Evolutionary conservation across 2,797 vertebrate genomes (phyloP), one percentile per base, ranked within the genome.

Genomic region (Muraenolepis orangiensis): DNA sequence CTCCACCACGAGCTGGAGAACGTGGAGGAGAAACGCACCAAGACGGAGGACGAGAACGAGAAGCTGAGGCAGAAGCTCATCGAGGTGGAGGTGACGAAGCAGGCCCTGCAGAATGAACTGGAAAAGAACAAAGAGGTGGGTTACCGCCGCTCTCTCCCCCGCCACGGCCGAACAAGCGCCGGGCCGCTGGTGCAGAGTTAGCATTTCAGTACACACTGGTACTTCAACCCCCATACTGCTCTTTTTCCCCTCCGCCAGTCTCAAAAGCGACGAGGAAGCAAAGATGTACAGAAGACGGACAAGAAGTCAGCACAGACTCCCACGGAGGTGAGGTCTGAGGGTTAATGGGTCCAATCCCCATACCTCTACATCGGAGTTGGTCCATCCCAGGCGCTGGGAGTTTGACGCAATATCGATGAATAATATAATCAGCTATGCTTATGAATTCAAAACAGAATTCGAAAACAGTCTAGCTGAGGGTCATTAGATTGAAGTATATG

Each of bases 1-100:
- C 95, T 99, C 87, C 97, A 98, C 85, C 96, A 99, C 0, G 97
- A 99, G 86, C 86, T 99, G 84, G 96, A 98, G 91, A 99, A 97
- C 0, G 96, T 99, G 82, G 97, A 98, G 90, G 97, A 99, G 90
- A 99, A 98, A 76, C 94, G 97, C 40, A 95, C 96, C 0, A 96
- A 95, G 88, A 98, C 96, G 1, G 97, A 99, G 82, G 97, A 98
- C 32, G 97, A 99, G 91, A 99, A 99, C 66, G 97, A 98, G 81
- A 96, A 96, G 73, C 88, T 99, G 83, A 94, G 97, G 74, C 95
- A 98, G 88, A 96, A 97, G 74, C 95, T 98, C 42, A 97, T 99
- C 73, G 95, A 97, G 86, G 96, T 97, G 81, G 97, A 99, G 78
- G 96, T 97, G 88, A 93, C 96, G 76, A 98, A 98, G 83, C 97